Percentiles rank a stretch among this genome's conserved stretches.
Evolutionary conservation across 1,140 invertebrate genomes (phyloP).

Genomic region (Helicoverpa zea): DNA sequence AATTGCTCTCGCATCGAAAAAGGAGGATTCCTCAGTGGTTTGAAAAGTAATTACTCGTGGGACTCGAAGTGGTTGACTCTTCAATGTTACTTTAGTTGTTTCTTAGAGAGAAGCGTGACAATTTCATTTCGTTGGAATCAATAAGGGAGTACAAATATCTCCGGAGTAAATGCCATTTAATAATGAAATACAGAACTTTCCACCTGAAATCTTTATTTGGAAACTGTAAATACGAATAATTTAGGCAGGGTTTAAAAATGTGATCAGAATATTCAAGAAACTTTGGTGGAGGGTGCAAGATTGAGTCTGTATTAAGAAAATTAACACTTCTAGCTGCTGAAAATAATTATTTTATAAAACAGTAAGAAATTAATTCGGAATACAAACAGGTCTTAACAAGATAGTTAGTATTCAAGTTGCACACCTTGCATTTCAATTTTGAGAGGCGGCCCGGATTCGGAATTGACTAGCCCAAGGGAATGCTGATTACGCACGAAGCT

Average conservation of each 20-base stretch:
- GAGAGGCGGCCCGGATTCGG: conserved; percentile 11
- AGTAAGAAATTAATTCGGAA: conserved; percentile 21
- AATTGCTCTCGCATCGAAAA: conserved; percentile 1
- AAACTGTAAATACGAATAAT: not conserved
- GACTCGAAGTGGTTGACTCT: conserved; percentile 9
- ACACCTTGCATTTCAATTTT: conserved; percentile 38
- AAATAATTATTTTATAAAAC: conserved; percentile 19
- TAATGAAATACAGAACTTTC: too few species aligned
- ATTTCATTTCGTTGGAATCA: conserved; percentile 25
- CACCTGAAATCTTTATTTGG: not conserved
- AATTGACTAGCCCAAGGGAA: not conserved
- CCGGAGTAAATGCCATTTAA: too few species aligned
- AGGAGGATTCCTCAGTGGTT: conserved; percentile 12
- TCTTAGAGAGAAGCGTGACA: conserved; percentile 1
- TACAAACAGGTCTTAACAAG: conserved; percentile 9
- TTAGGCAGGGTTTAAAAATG: not conserved
- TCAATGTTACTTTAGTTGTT: conserved; percentile 29
- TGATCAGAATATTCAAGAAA: not conserved
- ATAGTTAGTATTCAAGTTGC: conserved; percentile 19
- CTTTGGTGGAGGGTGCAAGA: too few species aligned
- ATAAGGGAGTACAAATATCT: conserved; percentile 11
- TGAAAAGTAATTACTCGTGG: conserved; percentile 38
- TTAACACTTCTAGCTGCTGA: not conserved
- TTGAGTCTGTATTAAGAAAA: not conserved
- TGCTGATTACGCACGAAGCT: not conserved